Evolutionary conservation across 2,888 invertebrate species (phyloP).

Genomic region (Aleiodes alternator): DNA sequence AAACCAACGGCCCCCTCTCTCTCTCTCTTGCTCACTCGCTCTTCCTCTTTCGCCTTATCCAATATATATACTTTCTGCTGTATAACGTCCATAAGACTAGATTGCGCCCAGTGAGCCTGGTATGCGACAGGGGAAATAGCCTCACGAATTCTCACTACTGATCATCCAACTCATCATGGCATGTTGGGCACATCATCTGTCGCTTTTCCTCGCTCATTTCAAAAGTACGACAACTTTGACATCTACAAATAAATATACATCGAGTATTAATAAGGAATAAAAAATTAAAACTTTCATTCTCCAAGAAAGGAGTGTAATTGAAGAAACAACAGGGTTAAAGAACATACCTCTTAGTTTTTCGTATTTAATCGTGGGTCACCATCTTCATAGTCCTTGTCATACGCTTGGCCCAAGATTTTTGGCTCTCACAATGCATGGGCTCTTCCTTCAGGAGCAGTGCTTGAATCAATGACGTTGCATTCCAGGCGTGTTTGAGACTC

Average conservation of each 20-base stretch:
- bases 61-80: constrained; percentile 31
- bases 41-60: constrained; percentile 1
- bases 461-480: constrained; percentile 60
- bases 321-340: neutral
- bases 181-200: constrained; percentile 31
- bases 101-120: constrained; percentile 59
- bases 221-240: constrained; percentile 28
- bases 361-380: constrained; percentile 34
- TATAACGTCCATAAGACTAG: constrained; percentile 41
- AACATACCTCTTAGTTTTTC: constrained; percentile 21
- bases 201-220: constrained; percentile 48
- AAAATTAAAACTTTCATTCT: constrained; percentile 1
- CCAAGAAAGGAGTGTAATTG: constrained; percentile 4
- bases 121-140: constrained; percentile 57
- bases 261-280: constrained; percentile 23
- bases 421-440: constrained; percentile 38
- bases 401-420: constrained; percentile 32
- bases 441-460: constrained; percentile 21
- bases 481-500: constrained; percentile 50
- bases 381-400: constrained; percentile 41
- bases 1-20: constrained; percentile 62
- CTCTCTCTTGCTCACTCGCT: neutral
- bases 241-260: constrained; percentile 27
- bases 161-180: constrained; percentile 20
- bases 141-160: constrained; percentile 19